Conservation (phyloP, 2,888 invertebrate species). For the Dromius quadrimaculatus region DNA sequence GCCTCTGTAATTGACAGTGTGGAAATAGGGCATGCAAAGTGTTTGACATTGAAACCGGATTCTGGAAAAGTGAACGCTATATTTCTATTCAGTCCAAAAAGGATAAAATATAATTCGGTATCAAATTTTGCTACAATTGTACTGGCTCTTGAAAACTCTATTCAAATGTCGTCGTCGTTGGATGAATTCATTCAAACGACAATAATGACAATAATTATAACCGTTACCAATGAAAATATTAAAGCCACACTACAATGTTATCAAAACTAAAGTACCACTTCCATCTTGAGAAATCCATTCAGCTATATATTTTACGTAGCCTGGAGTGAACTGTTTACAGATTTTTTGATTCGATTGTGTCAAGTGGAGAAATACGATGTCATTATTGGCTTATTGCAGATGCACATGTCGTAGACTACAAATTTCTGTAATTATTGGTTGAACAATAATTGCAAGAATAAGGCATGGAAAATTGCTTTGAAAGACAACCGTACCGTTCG, state of each 20-base stretch:
- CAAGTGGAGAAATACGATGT: conserved; percentile 40
- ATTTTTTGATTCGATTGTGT: conserved; percentile 30
- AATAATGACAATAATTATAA: too few species aligned
- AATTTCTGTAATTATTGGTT: conserved; percentile 47
- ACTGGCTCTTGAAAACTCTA: too few species aligned
- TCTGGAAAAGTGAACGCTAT: too few species aligned
- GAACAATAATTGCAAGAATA: conserved; percentile 35
- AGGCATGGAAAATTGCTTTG: conserved; percentile 46
- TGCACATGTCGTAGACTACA: conserved; percentile 37
- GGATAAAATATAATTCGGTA: too few species aligned
- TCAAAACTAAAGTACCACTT: too few species aligned
- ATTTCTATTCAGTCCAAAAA: too few species aligned
- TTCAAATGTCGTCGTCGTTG: too few species aligned
- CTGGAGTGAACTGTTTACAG: not conserved
- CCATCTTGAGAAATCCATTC: not conserved
- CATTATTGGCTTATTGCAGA: conserved; percentile 41
- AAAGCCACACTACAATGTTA: too few species aligned
- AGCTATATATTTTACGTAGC: too few species aligned
- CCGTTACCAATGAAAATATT: too few species aligned
- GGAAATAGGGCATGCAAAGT: conserved; percentile 16
- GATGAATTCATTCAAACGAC: too few species aligned
- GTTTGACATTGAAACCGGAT: not conserved
- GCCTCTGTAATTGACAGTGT: conserved; percentile 31
- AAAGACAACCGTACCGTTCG: conserved; percentile 47
- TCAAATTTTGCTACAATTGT: too few species aligned